A percentile compares a stretch with the other conserved stretches of the same genome.
These are phyloP conservation scores for Dreissena rostriformis DNA, from an alignment of 1,140 invertebrate genomes.

Conservation along the genomic window DNA sequence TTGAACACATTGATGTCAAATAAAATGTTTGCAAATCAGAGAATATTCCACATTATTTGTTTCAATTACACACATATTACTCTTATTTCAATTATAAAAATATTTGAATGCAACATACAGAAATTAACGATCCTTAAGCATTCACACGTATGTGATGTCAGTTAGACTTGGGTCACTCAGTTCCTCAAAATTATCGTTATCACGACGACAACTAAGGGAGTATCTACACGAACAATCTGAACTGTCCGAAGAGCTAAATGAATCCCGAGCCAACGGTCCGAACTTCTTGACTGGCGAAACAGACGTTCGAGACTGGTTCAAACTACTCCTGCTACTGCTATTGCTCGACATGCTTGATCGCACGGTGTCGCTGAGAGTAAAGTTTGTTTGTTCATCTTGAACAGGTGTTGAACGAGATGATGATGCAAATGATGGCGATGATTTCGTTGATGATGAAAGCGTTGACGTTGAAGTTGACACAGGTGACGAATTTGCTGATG, in stretches of 20 bases:
- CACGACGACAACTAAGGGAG: constrained; percentile 45
- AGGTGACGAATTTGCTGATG: constrained; percentile 4
- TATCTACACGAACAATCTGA: constrained; percentile 51
- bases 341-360: constrained; percentile 46
- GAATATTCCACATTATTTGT: not conserved
- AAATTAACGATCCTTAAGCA: not conserved
- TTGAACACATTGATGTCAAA: not conserved
- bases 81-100: not conserved
- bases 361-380: constrained; percentile 20
- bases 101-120: constrained; percentile 26
- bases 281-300: constrained; percentile 26
- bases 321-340: constrained; percentile 25
- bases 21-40: not conserved
- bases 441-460: constrained; percentile 5
- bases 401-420: not conserved
- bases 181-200: constrained; percentile 43
- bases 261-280: constrained; percentile 47
- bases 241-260: constrained; percentile 46
- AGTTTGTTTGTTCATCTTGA: constrained; percentile 19
- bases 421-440: constrained; percentile 2
- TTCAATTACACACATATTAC: not conserved
- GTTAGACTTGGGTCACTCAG: constrained; percentile 32
- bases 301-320: not conserved
- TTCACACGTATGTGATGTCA: constrained; percentile 53
- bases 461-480: not conserved